Conservation (phyloP, 2,113 vertebrate species). For the Prunella fulvescens region DNA sequence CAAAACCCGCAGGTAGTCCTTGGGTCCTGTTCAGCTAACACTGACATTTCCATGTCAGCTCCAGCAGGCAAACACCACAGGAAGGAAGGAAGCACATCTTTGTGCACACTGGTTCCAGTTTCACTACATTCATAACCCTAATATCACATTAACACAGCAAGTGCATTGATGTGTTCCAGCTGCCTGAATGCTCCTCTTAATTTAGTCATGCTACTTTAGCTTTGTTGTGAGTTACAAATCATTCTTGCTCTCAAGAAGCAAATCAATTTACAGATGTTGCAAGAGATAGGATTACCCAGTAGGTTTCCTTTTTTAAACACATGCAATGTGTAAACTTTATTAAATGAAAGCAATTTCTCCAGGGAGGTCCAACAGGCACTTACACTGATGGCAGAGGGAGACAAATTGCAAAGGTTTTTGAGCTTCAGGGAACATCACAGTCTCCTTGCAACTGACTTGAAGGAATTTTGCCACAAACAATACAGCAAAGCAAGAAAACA, state of each 20-base stretch:
- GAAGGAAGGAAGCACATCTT: not conserved
- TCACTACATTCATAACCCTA: not conserved
- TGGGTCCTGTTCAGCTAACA: not conserved
- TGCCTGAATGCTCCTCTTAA: constrained; percentile 6
- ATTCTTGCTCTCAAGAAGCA: constrained; percentile 31
- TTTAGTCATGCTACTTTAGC: constrained; percentile 15
- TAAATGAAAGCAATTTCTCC: constrained; percentile 34
- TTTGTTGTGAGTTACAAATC: constrained; percentile 27
- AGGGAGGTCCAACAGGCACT: not conserved
- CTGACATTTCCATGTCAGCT: not conserved
- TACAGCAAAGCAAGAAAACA: not conserved
- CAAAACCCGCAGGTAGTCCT: not conserved
- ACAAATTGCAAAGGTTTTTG: not conserved
- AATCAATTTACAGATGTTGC: constrained; percentile 42
- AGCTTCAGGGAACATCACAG: not conserved
- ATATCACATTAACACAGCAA: not conserved
- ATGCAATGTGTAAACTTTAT: not conserved
- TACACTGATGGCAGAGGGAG: not conserved
- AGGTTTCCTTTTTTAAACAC: constrained; percentile 1
- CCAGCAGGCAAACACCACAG: not conserved
- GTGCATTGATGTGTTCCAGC: not conserved
- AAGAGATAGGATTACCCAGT: constrained; percentile 1
- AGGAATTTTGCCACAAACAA: not conserved
- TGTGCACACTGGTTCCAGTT: not conserved
- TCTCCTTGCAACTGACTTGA: not conserved